These are phyloP conservation scores for Scophthalmus maximus DNA, from an alignment of 2,113 vertebrate genomes.

Conservation along the genomic window DNA sequence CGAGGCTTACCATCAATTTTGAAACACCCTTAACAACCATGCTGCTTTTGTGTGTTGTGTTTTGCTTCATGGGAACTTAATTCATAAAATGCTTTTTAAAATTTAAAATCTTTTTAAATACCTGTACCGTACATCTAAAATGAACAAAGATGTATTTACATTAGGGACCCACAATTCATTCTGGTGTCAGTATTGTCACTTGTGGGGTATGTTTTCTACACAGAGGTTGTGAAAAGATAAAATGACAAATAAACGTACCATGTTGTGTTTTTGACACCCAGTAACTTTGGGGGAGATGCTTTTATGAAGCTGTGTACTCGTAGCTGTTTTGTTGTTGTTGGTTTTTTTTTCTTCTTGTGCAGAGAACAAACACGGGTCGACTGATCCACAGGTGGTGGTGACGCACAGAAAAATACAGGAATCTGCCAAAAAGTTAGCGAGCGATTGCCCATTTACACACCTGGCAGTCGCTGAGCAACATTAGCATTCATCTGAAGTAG, in stretches of 20 bases:
- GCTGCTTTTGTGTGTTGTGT: neutral
- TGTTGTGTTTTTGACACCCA: neutral
- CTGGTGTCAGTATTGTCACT: neutral
- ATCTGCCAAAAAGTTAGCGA: neutral
- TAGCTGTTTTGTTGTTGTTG: neutral
- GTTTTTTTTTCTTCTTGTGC: too few species aligned
- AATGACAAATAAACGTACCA: neutral
- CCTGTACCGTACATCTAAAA: neutral
- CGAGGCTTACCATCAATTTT: too few species aligned
- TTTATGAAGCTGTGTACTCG: too few species aligned
- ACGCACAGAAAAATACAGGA: too few species aligned
- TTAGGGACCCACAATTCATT: neutral
- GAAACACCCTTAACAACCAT: neutral
- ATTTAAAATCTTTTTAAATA: neutral
- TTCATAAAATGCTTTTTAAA: neutral
- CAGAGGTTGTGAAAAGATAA: neutral
- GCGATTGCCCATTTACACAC: neutral
- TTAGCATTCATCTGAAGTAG: constrained; percentile 11
- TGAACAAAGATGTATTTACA: neutral
- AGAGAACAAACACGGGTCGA: neutral
- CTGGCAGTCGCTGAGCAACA: neutral
- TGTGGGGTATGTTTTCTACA: neutral
- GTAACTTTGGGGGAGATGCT: neutral
- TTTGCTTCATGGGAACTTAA: neutral
- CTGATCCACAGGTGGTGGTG: neutral